phyloP scores from a whole-genome alignment of 1,140 invertebrate species.

The Galleria mellonella region DNA sequence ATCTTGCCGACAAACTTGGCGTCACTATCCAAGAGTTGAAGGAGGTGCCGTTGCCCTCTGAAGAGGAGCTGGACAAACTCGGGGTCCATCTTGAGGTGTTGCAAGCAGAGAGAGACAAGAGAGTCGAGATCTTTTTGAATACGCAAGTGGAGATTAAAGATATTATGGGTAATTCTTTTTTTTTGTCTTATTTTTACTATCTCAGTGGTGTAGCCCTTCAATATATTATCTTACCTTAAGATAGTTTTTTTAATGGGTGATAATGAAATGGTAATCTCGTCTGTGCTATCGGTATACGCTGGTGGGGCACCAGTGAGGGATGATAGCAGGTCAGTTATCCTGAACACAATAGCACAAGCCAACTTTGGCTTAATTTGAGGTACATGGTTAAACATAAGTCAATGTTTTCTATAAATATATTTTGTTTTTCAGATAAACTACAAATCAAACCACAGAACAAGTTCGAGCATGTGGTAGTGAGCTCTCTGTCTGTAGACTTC shows the following conservation, averaged over 20 bases:
- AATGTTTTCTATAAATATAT: too few relatives aligned
- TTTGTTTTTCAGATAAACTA: slow-evolving; percentile 65
- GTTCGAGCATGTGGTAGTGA: slow-evolving; percentile 73
- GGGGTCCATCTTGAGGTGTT: slow-evolving; percentile 71
- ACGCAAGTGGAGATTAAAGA: slow-evolving; percentile 72
- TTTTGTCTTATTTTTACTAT: too few relatives aligned
- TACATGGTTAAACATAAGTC: too few relatives aligned
- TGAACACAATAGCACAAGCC: too few relatives aligned
- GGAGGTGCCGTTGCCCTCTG: slow-evolving; percentile 67
- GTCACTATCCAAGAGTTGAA: slow-evolving; percentile 57
- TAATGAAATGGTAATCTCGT: too few relatives aligned
- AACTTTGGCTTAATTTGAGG: too few relatives aligned
- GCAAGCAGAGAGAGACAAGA: slow-evolving; percentile 72
- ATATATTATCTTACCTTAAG: too few relatives aligned
- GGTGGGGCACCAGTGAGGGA: too few relatives aligned
- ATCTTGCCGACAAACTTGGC: slow-evolving; percentile 60
- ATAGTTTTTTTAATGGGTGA: too few relatives aligned
- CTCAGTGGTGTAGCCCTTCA: too few relatives aligned
- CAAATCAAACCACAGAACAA: slow-evolving; percentile 68
- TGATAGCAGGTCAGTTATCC: too few relatives aligned
- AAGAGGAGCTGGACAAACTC: slow-evolving; percentile 71
- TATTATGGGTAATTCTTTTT: slow-evolving; percentile 56
- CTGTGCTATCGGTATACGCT: too few relatives aligned
- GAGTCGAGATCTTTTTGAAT: slow-evolving; percentile 70
- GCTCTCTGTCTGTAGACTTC: slow-evolving; percentile 72